Evolutionary conservation across 2,113 vertebrate species (phyloP).

Genomic region (Cynocephalus volans): DNA sequence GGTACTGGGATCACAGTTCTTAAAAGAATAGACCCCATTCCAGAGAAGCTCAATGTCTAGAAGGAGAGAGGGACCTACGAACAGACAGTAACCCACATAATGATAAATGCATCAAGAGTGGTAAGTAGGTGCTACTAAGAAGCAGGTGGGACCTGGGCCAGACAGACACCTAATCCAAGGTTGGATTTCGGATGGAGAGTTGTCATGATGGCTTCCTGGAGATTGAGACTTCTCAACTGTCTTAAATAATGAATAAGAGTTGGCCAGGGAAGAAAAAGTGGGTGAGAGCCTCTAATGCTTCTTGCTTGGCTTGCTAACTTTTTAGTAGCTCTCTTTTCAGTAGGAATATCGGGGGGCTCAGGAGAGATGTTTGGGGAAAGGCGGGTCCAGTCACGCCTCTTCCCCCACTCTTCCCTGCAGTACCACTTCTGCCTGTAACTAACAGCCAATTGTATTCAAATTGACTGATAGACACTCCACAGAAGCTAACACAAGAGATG

Average conservation of each 20-base stretch:
- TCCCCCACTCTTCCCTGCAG: neutral
- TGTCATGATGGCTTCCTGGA: neutral
- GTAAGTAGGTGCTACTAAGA: neutral
- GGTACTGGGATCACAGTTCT: neutral
- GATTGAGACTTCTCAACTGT: neutral
- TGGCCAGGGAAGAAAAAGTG: neutral
- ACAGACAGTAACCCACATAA: neutral
- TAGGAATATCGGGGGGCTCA: neutral
- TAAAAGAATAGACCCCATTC: neutral
- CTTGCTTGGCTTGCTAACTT: neutral
- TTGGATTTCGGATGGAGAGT: neutral
- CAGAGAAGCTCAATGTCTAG: neutral
- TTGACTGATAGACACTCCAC: neutral
- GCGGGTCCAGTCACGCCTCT: neutral
- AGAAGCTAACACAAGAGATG: neutral
- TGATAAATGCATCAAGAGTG: neutral
- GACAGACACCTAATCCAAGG: neutral
- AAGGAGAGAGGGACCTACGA: neutral
- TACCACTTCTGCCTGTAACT: neutral
- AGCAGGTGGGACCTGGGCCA: neutral
- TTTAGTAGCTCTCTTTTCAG: neutral
- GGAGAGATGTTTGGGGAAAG: neutral
- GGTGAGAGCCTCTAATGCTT: neutral
- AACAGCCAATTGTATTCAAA: neutral
- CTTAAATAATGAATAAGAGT: neutral